Conservation (phyloP, 2,888 invertebrate species). For the Enoplolaimus lenunculus region DNA sequence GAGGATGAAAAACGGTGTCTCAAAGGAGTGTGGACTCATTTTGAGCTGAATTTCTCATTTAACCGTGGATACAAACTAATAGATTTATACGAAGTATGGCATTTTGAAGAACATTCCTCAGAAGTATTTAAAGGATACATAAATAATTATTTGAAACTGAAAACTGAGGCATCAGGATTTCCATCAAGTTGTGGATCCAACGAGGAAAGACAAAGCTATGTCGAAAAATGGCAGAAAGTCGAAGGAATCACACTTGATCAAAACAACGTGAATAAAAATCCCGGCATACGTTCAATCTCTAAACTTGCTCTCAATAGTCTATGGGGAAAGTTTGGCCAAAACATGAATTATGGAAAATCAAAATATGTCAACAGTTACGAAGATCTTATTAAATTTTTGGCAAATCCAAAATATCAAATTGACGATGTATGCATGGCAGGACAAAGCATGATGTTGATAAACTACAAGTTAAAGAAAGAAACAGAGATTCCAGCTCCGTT, state of each 20-base stretch:
- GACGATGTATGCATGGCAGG: background rate
- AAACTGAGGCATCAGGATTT: too few relatives aligned
- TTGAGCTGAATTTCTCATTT: background rate
- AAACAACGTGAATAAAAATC: background rate
- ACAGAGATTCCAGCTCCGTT: too few relatives aligned
- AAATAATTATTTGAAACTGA: background rate
- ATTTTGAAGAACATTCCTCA: too few relatives aligned
- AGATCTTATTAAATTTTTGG: background rate
- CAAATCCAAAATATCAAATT: background rate
- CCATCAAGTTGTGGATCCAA: background rate
- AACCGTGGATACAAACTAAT: background rate
- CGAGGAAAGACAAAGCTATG: background rate
- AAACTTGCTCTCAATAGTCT: too few relatives aligned
- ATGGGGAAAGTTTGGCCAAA: too few relatives aligned
- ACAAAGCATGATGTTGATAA: background rate
- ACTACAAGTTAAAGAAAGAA: too few relatives aligned
- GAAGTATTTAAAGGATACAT: background rate
- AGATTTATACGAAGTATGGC: too few relatives aligned
- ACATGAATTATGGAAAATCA: too few relatives aligned
- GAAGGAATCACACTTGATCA: background rate
- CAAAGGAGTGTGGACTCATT: too few relatives aligned
- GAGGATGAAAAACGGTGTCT: background rate
- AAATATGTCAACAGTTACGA: background rate
- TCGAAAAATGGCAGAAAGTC: background rate
- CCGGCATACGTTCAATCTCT: background rate